Conservation (phyloP, 2,888 invertebrate genomes). For the Trichacis sp. region DNA sequence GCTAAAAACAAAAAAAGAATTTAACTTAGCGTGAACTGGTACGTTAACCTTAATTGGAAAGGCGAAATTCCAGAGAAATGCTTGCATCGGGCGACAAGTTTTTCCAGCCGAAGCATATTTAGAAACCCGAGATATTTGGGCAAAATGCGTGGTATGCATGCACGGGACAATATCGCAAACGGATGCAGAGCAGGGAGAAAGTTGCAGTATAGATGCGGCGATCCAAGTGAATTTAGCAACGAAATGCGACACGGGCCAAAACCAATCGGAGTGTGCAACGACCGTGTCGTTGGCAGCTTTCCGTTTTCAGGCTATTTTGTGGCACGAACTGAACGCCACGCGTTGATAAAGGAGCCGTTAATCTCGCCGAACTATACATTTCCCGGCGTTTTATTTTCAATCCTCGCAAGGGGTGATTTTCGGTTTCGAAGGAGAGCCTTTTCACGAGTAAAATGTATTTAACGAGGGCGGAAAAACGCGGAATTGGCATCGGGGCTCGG, state of each 20-base stretch:
- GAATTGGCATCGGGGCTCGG: background rate
- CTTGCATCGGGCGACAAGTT: too few relatives aligned
- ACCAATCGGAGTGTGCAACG: conserved; percentile 52
- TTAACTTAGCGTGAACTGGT: too few relatives aligned
- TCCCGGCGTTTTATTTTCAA: background rate
- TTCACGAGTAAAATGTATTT: background rate
- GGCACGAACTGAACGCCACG: conserved; percentile 51
- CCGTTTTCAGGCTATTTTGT: conserved; percentile 59
- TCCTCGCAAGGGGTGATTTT: background rate
- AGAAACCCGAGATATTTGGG: too few relatives aligned
- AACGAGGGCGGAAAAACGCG: background rate
- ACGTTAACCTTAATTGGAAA: too few relatives aligned
- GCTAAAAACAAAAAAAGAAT: too few relatives aligned
- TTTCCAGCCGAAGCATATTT: too few relatives aligned
- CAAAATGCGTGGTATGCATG: background rate
- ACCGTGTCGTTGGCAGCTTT: conserved; percentile 55
- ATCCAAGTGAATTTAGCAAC: conserved; percentile 55
- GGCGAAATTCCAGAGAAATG: too few relatives aligned
- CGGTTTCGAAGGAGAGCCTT: background rate
- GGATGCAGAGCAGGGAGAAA: too few relatives aligned
- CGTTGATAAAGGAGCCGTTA: conserved; percentile 53
- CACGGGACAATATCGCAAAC: conserved; percentile 12
- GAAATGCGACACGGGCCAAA: conserved; percentile 48
- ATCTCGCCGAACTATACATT: conserved; percentile 19
- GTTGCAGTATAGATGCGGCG: conserved; percentile 45